Percentiles rank a stretch among this genome's conserved stretches.
Evolutionary conservation across 2,888 invertebrate genomes (phyloP).

Genomic region (Muscina levida): DNA sequence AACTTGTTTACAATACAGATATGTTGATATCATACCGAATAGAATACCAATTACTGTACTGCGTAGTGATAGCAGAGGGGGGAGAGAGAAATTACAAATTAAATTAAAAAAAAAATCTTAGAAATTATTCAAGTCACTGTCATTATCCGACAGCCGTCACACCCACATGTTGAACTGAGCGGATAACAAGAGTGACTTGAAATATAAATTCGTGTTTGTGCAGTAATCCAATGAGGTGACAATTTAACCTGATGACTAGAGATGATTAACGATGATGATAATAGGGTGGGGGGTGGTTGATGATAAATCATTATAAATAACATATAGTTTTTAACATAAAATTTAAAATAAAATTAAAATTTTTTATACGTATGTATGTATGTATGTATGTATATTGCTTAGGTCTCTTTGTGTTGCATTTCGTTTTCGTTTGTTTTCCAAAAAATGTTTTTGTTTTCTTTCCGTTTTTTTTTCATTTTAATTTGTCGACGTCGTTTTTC

Average conservation of each 20-base stretch:
- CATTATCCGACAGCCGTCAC: conserved; percentile 56
- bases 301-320: conserved; percentile 31
- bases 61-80: background rate
- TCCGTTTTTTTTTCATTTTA: conserved; percentile 29
- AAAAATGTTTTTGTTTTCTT: conserved; percentile 16
- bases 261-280: conserved; percentile 56
- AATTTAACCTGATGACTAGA: conserved; percentile 63
- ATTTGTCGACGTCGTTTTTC: conserved; percentile 38
- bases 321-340: too few relatives aligned
- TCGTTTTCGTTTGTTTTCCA: conserved; percentile 66
- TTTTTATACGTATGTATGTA: too few relatives aligned
- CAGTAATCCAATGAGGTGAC: too few relatives aligned
- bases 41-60: conserved; percentile 55
- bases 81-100: conserved; percentile 28
- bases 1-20: conserved; percentile 1
- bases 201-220: background rate
- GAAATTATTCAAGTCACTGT: conserved; percentile 60
- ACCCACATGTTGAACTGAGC: conserved; percentile 63
- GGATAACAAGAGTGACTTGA: conserved; percentile 66
- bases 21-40: too few relatives aligned
- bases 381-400: conserved; percentile 33
- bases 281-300: too few relatives aligned
- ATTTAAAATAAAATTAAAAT: conserved; percentile 47
- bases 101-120: conserved; percentile 10
- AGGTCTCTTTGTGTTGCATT: conserved; percentile 68